Base-by-base conservation (phyloP, 2,113 vertebrate species). In the Rhinichthys klamathensis region DNA sequence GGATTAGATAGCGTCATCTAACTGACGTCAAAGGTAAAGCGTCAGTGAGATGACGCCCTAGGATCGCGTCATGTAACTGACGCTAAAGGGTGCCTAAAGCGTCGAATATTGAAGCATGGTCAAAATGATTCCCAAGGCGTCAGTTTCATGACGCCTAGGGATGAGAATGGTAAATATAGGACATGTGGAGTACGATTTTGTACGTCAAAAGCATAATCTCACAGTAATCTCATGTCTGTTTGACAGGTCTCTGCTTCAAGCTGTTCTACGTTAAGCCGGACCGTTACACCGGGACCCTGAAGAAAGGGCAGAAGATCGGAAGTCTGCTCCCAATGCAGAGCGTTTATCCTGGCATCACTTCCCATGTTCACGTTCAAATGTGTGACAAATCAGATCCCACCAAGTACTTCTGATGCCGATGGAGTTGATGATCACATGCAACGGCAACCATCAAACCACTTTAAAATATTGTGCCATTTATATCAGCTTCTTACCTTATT, bases 361-460 rank as follows among this genome's bases (percentile, higher is more conserved):
- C 96, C 0, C 95, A 96, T 0, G 46, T 95, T 56, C 96, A 96
- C 0, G 86, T 96, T 3, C 94, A 96, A 88, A 96, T 95, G 91
- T 96, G 95, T 0, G 91, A 96, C 80, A 78, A 0, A 67, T 94
- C 93, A 0, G 90, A 96, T 61, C 95, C 95, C 49, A 94, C 95
- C 4, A 2, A 15, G 1, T 89, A 94, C 25, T 94, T 96, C 0
- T 92, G 73, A 92, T 46, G 15, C 78, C 23, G 13, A 35, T 25
- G 12, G 21, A 63, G 23, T n/a, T 27, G n/a, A 27, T 63, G 25
- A 32, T 44, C 44, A 30, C 15, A 41, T 41, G 41, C 9, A 10
- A 9, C 6, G 67, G 60, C 25, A 23, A 44, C 1, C n/a, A 63
- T 63, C 60, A 63, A 63, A 74, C 70, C 10, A 25, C n/a, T 25